A percentile compares a stretch with the other conserved stretches of the same genome.
phyloP scores from a whole-genome alignment of 2,113 vertebrate species.

The Theristicus caerulescens region DNA sequence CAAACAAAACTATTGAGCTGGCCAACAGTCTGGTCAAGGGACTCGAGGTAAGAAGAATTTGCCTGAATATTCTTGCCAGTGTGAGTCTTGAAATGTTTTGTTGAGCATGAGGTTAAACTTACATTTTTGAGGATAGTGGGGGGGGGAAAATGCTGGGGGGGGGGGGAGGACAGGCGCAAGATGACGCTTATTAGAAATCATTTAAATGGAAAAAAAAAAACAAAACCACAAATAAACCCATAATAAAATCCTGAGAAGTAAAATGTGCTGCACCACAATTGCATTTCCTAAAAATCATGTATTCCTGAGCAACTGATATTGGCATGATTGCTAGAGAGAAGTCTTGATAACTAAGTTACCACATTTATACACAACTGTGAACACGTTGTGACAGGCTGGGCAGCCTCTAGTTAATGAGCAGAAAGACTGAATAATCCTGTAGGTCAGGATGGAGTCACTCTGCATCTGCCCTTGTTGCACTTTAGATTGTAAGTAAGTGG shows the following conservation, averaged over 20 bases:
- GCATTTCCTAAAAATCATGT: background rate
- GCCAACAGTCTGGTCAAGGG: constrained; percentile 80
- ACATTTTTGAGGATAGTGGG: background rate
- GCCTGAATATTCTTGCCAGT: background rate
- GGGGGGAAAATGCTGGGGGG: fast-evolving
- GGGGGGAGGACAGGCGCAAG: fast-evolving
- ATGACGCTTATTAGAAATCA: background rate
- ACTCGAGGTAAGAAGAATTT: constrained; percentile 76
- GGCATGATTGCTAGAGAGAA: background rate
- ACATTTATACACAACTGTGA: constrained; percentile 16
- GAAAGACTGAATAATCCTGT: constrained; percentile 49
- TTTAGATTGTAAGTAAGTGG: constrained; percentile 11
- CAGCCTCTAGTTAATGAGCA: constrained; percentile 57
- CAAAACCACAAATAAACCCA: background rate
- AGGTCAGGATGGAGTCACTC: constrained; percentile 37
- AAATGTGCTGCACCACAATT: background rate
- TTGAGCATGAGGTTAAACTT: background rate
- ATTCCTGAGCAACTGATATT: background rate
- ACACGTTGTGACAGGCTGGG: constrained; percentile 31
- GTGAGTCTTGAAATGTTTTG: background rate
- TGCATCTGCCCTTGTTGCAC: background rate
- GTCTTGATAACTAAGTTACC: background rate
- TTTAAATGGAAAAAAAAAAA: background rate
- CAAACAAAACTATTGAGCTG: constrained; percentile 76
- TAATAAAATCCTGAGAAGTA: background rate